A percentile compares a stretch with the other conserved stretches of the same genome.
These are phyloP conservation scores for Lasioglossum figueresi DNA, from an alignment of 2,888 invertebrate genomes.

Conservation along the genomic window DNA sequence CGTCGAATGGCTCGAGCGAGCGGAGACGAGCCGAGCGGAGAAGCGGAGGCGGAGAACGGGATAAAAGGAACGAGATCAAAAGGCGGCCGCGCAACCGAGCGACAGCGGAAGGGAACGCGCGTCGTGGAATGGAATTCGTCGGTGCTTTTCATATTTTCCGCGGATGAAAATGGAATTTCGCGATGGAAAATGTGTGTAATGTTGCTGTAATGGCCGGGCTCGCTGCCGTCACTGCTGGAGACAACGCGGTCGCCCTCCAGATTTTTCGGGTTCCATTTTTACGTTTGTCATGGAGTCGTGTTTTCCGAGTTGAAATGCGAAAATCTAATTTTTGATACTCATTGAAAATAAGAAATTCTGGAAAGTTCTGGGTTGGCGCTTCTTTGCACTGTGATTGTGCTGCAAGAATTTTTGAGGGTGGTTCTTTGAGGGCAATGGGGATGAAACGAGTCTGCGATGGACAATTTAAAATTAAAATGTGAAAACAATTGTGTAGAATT, in stretches of 20 bases:
- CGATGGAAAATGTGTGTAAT: constrained; percentile 56
- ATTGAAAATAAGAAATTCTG: neutral
- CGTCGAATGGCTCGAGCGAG: constrained; percentile 27
- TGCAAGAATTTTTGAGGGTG: neutral
- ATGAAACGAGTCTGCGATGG: neutral
- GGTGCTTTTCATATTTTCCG: constrained; percentile 56
- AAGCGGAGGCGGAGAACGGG: constrained; percentile 4
- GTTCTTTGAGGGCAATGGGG: neutral
- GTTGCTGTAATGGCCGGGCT: constrained; percentile 31
- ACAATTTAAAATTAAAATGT: neutral
- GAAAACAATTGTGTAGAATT: too few relatives aligned
- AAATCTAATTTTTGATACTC: neutral
- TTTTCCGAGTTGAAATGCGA: neutral
- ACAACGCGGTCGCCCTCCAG: too few relatives aligned
- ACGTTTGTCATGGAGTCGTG: neutral
- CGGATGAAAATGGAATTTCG: constrained; percentile 49
- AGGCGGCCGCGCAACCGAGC: constrained; percentile 40
- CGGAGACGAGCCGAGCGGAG: constrained; percentile 3
- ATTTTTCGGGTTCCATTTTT: neutral
- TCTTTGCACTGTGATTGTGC: too few relatives aligned
- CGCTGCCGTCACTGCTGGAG: neutral
- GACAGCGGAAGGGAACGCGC: constrained; percentile 5
- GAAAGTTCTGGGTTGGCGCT: neutral
- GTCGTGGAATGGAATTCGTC: constrained; percentile 41
- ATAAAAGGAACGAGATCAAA: constrained; percentile 55